Evolutionary conservation across 1,140 invertebrate genomes (phyloP), one percentile per base, ranked within the genome.

Genomic region (Harpegnathos saltator): DNA sequence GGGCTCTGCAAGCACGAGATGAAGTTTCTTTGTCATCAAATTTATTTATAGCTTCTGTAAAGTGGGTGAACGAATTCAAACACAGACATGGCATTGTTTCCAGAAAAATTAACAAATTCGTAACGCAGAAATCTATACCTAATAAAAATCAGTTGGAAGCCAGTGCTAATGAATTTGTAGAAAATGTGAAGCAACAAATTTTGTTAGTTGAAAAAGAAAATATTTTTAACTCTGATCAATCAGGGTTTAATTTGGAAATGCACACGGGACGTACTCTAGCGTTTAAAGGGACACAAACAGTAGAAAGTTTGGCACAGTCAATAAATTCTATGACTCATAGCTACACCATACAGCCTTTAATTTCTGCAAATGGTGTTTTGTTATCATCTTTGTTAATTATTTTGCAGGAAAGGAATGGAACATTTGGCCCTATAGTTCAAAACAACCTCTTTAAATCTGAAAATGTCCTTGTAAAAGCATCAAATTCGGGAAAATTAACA

Each of bases 181-280:
- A 44, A 4, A 19, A 74, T 22, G 29, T 59, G 7, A 44, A 38
- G 24, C n/a, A 15, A 48, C 15, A 74, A 22, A 58, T 59, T 33
- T 38, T 26, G 24, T 26, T 22, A 15, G 17, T 61, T 24, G 19
- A 1, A 48, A 12, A 22, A 29, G 33, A 4, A 14, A 61, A 44
- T 48, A 26, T 74, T 48, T 38, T 61, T 61, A 74, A 74, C n/a
- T 24, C 71, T 65, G 62, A 65, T 44, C 62, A 65, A 5, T 44
- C 33, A 12, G 33, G 33, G 1, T 65, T 65, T 44, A 74, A 58
- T 61, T 58, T 74, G 22, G 71, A 74, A 48, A 48, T 74, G 69
- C 26, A 72, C 29, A 59, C 71, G 7, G 71, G 29, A 15, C 54
- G 71, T 24, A 74, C 71, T 17, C 11, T 74, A 17, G 15, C 71